Evolutionary conservation across 37 sponge, comb jelly and placozoan species (phyloP).

Genomic region (Crambe crambe): DNA sequence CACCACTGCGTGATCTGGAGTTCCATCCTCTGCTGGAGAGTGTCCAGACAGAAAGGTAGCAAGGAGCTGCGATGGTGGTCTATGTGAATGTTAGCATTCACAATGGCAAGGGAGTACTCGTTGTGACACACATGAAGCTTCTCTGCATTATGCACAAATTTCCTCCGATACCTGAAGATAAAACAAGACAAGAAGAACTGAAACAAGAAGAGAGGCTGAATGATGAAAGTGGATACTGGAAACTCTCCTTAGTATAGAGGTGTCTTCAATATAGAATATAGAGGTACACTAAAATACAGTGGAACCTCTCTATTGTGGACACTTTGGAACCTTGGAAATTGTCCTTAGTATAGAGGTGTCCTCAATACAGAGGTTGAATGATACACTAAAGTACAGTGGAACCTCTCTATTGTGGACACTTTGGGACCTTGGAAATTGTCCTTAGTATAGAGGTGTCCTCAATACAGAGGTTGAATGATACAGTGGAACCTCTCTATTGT

Average conservation of each 20-base stretch:
- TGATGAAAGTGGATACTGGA: not conserved
- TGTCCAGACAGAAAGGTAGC: slow-evolving; percentile 69
- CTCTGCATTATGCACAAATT: slow-evolving; percentile 51
- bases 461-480: too few species aligned
- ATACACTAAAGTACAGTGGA: too few species aligned
- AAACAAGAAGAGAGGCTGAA: not conserved
- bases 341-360: not conserved
- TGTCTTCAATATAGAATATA: not conserved
- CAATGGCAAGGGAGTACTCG: slow-evolving; percentile 62
- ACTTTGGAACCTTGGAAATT: too few species aligned
- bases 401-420: too few species aligned
- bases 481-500: too few species aligned
- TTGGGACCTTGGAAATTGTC: too few species aligned
- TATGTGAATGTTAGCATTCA: slow-evolving; percentile 69
- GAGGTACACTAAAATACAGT: too few species aligned
- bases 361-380: not conserved
- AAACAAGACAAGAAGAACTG: not conserved
- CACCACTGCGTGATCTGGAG: slow-evolving; percentile 63
- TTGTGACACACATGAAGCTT: slow-evolving; percentile 76
- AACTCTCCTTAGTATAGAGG: too few species aligned
- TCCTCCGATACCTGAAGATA: slow-evolving; percentile 33
- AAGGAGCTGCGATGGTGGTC: slow-evolving; percentile 34
- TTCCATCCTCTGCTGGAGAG: slow-evolving; percentile 72
- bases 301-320: too few species aligned
- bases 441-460: too few species aligned